Percentiles rank a stretch among this genome's conserved stretches.
Conservation (phyloP, 2,113 vertebrate species). For the Sterna hirundo region DNA sequence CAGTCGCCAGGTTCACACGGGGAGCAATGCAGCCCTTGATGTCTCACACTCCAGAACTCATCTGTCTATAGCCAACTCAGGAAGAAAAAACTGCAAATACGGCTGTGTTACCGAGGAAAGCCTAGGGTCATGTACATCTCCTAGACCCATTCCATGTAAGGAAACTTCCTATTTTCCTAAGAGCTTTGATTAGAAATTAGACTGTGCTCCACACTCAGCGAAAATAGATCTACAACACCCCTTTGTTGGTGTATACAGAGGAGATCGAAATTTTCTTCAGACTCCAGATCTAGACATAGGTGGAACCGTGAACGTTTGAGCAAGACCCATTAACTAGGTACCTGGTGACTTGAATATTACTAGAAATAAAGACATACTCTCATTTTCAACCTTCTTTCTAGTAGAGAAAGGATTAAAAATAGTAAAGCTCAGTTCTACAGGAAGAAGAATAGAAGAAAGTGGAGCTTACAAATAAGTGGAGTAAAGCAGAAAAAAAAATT, state of each 20-base stretch:
- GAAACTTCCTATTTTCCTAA: background rate
- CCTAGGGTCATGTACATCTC: background rate
- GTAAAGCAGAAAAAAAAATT: background rate
- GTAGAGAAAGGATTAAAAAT: background rate
- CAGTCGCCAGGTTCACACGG: background rate
- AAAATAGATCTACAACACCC: background rate
- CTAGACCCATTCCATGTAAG: background rate
- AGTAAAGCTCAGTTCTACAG: background rate
- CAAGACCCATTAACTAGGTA: background rate
- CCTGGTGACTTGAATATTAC: background rate
- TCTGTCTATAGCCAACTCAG: background rate
- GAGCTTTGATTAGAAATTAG: background rate
- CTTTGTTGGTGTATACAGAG: background rate
- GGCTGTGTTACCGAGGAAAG: background rate
- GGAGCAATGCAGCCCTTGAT: background rate
- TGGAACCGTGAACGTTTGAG: background rate
- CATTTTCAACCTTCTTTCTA: background rate
- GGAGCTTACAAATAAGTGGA: background rate
- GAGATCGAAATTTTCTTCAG: background rate
- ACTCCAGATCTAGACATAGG: background rate
- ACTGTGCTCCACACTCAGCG: background rate
- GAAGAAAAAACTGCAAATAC: background rate
- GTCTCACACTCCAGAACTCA: background rate
- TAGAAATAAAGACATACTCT: background rate
- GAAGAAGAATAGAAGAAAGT: background rate